Conservation (phyloP, 2,797 vertebrate species). For the Balearica regulorum region DNA sequence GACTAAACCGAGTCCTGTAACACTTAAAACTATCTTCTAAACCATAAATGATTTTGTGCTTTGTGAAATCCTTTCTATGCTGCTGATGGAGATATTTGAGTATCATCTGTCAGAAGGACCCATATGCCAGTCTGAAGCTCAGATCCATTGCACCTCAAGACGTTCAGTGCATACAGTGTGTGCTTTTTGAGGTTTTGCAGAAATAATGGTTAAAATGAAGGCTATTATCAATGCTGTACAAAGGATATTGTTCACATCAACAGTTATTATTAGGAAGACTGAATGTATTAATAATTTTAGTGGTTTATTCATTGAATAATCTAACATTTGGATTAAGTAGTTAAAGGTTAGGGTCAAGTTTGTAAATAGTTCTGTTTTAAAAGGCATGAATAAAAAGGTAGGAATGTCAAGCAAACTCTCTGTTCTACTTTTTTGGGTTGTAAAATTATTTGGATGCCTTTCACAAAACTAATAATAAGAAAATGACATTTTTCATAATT, state of each 20-base stretch:
- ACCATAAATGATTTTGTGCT: neutral
- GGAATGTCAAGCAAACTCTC: neutral
- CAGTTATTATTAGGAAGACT: neutral
- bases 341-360: neutral
- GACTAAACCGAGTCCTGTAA: neutral
- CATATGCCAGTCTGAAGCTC: neutral
- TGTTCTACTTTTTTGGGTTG: neutral
- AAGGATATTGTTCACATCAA: neutral
- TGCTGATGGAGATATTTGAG: neutral
- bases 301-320: neutral
- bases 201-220: neutral
- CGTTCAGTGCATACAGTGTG: neutral
- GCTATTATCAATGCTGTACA: neutral
- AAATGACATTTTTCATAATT: neutral
- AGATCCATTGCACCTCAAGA: neutral
- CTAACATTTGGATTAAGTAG: neutral
- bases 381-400: neutral
- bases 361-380: neutral
- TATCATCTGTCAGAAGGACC: neutral
- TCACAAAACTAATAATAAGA: neutral
- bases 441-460: neutral
- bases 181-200: neutral
- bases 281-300: neutral
- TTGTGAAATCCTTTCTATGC: neutral
- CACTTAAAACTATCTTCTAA: neutral